These are phyloP conservation scores for Trichogramma evanescens DNA, from an alignment of 2,888 invertebrate genomes.

Conservation along the genomic window DNA sequence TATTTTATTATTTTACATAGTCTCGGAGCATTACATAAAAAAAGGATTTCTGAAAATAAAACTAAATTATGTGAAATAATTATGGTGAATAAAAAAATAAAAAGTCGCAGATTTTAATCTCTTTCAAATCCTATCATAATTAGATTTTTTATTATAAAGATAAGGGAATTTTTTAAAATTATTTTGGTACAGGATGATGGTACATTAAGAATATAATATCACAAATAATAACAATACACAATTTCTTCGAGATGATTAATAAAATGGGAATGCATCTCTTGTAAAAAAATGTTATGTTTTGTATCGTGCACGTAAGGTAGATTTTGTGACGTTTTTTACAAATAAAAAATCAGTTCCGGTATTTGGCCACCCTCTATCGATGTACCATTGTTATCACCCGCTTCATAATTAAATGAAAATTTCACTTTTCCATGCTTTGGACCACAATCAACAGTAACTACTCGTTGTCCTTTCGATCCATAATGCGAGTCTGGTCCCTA, in stretches of 20 bases:
- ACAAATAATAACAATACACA: no score
- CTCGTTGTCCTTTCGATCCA: slow-evolving; percentile 72
- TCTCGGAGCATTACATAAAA: slow-evolving; percentile 4
- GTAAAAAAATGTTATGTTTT: not conserved
- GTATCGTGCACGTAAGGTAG: not conserved
- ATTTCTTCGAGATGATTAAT: no score
- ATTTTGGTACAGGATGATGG: no score
- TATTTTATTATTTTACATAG: slow-evolving; percentile 18
- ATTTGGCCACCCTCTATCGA: slow-evolving; percentile 83
- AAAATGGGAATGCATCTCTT: not conserved
- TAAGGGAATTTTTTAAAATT: no score
- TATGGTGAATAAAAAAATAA: slow-evolving; percentile 2
- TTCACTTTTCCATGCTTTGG: slow-evolving; percentile 69
- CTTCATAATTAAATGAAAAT: slow-evolving; percentile 76
- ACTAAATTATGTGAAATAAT: slow-evolving; percentile 10
- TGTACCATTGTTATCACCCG: slow-evolving; percentile 81
- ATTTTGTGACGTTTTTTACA: slow-evolving; percentile 34
- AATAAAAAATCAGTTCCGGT: slow-evolving; percentile 79
- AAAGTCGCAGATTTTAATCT: not conserved
- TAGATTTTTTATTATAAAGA: not conserved
- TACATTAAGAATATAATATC: no score
- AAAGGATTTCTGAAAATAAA: slow-evolving; percentile 10
- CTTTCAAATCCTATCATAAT: slow-evolving; percentile 14
- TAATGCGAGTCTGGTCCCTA: slow-evolving; percentile 84
- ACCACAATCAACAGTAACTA: slow-evolving; percentile 67